Base-by-base conservation (phyloP, 2,888 invertebrate genomes). In the Maniola hyperantus region DNA sequence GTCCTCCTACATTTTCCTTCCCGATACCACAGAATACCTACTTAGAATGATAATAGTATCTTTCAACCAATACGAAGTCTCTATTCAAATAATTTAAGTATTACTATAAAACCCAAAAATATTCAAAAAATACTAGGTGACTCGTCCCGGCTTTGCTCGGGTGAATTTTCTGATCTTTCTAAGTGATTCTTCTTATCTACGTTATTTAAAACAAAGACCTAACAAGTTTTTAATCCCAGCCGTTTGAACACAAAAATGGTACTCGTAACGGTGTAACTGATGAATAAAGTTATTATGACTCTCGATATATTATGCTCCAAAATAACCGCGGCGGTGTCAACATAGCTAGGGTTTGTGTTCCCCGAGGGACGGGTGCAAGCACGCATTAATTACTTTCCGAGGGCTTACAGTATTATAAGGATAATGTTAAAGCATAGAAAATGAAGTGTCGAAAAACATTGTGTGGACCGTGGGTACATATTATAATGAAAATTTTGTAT, bases 301-400 rank as follows among this genome's bases (percentile, higher is more conserved):
- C 48, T 36, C 60, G 11, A 18, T 60, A 48, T 60, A 13, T 18
- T 60, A 50, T 15, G 15, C n/a, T 48, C 10, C 18, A 60, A 60
- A 50, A 60, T 50, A 48, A 36, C 36, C 34, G 26, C 4, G 18
- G 55, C 51, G 77, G 76, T 80, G 77, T 81, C 80, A 85, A 88
- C 87, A 85, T 85, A 85, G 83, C 84, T 76, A 63, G 82, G 83
- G 83, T 77, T 79, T 75, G 77, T 79, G 76, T 79, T 73, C 83
- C 82, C 76, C 78, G 78, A 82, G 84, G 86, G 87, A 86, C 84
- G 89, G 87, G 81, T 88, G 88, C 86, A 88, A 85, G 86, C 88
- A 87, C 86, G 88, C 89, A 89, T 89, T 90, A 89, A 90, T 90
- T 88, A 90, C 83, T 85, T 83, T 82, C 82, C 81, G 80, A 80